These are phyloP conservation scores for Melipona beecheii DNA, from an alignment of 2,888 invertebrate genomes.

Conservation along the genomic window DNA sequence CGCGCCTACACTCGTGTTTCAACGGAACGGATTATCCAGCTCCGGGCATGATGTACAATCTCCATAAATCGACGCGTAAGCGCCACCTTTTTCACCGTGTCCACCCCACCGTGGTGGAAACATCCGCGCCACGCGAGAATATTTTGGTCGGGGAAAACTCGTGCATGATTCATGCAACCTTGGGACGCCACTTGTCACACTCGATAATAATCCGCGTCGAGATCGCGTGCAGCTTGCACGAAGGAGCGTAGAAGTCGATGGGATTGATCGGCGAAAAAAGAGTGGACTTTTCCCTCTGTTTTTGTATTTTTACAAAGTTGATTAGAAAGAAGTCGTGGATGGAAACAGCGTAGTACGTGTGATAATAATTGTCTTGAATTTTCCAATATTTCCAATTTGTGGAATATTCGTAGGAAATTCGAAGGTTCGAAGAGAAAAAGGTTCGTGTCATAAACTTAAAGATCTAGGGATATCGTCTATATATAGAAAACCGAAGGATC, in stretches of 20 bases:
- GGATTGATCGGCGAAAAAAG: background rate
- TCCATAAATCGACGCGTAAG: conserved; percentile 67
- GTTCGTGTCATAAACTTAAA: no score
- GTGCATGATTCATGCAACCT: conserved; percentile 25
- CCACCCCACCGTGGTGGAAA: conserved; percentile 4
- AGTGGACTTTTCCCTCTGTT: no score
- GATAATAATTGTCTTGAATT: no score
- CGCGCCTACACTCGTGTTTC: conserved; percentile 42
- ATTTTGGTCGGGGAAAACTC: background rate
- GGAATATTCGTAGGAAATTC: no score
- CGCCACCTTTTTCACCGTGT: conserved; percentile 42
- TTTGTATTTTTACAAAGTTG: no score
- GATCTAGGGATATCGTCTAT: no score
- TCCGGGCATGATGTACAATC: conserved; percentile 67
- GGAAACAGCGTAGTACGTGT: no score
- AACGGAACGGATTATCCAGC: conserved; percentile 65
- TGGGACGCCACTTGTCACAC: conserved; percentile 7
- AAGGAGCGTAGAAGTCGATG: background rate
- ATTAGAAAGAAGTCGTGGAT: no score
- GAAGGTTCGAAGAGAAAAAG: no score
- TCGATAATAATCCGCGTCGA: background rate
- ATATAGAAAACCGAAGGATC: no score
- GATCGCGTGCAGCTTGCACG: background rate
- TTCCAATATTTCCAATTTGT: no score
- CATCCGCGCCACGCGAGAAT: background rate